Base-by-base conservation (phyloP, 2,797 vertebrate species). In the Lycodopsis pacificus region DNA sequence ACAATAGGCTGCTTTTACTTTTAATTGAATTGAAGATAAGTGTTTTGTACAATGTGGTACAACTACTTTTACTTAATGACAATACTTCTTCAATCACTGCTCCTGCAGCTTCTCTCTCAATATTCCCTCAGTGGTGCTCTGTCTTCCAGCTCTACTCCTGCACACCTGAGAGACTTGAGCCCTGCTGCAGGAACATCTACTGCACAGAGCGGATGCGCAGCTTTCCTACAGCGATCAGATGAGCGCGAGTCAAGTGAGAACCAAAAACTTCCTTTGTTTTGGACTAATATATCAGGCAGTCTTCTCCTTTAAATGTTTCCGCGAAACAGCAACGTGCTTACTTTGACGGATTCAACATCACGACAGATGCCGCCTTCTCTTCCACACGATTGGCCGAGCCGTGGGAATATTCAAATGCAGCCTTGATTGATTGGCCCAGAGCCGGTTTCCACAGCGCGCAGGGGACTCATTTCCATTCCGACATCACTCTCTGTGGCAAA, bases 391-490 rank as follows among this genome's bases (percentile, higher is more conserved):
- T 95, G 94, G 95, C 57, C 57, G 66, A 89, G 63, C 49, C 88
- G 80, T 91, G 92, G 92, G 92, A 93, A 93, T 94, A 94, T 93
- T 92, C 89, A 91, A 93, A 92, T 87, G 0, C 4, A 4, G 79
- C 72, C 85, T 71, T 89, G 84, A 82, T 86, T 92, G 94, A 95
- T 95, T 95, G 94, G 94, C 80, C 83, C 65, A 82, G 71, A 84
- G 76, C 90, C 92, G 93, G 25, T 87, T 85, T 88, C 87, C 77
- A 77, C 86, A 82, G 79, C 22, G 80, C 85, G 79, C 85, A n/a
- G 86, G 67, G 84, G 80, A 87, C 85, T 90, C 80, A 75, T 86
- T 88, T 90, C 85, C 87, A 89, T 83, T 86, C 90, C 89, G 83
- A 92, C 92, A 85, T 93, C 92, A 80, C 85, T 89, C 83, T 73